Evolutionary conservation across 2,888 invertebrate species (phyloP).

Genomic region (Melikaiella ostensackeni): DNA sequence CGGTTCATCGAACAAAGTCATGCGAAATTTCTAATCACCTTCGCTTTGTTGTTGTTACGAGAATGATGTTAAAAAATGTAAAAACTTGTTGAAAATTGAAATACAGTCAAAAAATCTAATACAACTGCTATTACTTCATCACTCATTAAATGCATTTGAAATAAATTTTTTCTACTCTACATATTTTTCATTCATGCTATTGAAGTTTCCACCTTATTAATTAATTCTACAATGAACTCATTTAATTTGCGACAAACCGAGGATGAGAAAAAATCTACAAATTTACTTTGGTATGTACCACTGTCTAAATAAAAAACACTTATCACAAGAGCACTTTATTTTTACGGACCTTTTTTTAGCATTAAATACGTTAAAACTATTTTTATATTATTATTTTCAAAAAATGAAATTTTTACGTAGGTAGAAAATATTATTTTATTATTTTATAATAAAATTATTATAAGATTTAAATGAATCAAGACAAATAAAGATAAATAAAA

Average conservation of each 20-base stretch:
- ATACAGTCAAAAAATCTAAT: neutral
- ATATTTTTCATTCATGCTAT: neutral
- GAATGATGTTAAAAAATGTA: neutral
- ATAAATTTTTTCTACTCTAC: neutral
- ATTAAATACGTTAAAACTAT: no score
- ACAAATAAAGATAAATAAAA: no score
- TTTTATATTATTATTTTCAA: no score
- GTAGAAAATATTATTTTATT: no score
- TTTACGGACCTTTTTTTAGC: neutral
- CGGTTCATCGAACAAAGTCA: neutral
- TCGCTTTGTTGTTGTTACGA: conserved; percentile 15
- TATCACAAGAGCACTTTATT: neutral
- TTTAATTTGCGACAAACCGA: neutral
- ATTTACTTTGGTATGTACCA: neutral
- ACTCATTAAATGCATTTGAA: neutral
- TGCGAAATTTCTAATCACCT: conserved; percentile 8
- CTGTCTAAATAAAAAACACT: neutral
- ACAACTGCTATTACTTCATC: neutral
- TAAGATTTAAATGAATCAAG: no score
- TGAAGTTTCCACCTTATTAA: neutral
- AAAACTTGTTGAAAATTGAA: conserved; percentile 2
- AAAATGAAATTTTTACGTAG: no score
- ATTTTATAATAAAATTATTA: no score
- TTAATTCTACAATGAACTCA: neutral
- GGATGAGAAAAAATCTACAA: neutral